Conservation (phyloP, 2,113 vertebrate species). For the Pomatostomus ruficeps region DNA sequence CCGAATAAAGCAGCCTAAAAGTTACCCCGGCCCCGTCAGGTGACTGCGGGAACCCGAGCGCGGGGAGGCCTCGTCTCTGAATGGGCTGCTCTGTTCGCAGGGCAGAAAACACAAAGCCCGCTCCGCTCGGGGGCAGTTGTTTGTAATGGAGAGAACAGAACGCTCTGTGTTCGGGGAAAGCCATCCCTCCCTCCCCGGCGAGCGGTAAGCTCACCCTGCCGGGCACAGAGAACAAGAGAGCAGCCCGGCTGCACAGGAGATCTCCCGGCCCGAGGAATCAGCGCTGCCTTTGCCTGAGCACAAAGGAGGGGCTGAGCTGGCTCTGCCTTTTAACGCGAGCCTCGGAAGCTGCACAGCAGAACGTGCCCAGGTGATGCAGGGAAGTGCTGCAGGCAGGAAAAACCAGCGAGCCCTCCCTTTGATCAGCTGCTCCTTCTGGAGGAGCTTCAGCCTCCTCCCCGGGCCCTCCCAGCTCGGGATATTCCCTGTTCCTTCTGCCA, state of each 20-base stretch:
- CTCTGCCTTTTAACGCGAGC: neutral
- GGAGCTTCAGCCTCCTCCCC: neutral
- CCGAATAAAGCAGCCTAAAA: slow-evolving; percentile 69
- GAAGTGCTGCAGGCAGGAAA: neutral
- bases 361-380: neutral
- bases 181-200: slow-evolving; percentile 66
- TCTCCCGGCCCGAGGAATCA: neutral
- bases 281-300: neutral
- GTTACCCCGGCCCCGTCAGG: slow-evolving; percentile 63
- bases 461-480: neutral
- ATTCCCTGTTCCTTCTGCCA: neutral
- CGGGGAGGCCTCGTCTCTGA: slow-evolving; percentile 47
- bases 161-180: slow-evolving; percentile 68
- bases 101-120: slow-evolving; percentile 57
- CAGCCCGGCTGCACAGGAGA: neutral
- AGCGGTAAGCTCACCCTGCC: neutral
- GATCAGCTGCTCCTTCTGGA: neutral
- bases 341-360: neutral
- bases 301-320: neutral
- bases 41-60: slow-evolving; percentile 50
- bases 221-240: slow-evolving; percentile 4
- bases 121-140: slow-evolving; percentile 37
- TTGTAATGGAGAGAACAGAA: slow-evolving; percentile 62
- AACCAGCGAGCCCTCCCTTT: neutral
- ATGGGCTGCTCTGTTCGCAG: slow-evolving; percentile 51